phyloP scores from a whole-genome alignment of 2,797 vertebrate genomes.

The Perodicticus potto region DNA sequence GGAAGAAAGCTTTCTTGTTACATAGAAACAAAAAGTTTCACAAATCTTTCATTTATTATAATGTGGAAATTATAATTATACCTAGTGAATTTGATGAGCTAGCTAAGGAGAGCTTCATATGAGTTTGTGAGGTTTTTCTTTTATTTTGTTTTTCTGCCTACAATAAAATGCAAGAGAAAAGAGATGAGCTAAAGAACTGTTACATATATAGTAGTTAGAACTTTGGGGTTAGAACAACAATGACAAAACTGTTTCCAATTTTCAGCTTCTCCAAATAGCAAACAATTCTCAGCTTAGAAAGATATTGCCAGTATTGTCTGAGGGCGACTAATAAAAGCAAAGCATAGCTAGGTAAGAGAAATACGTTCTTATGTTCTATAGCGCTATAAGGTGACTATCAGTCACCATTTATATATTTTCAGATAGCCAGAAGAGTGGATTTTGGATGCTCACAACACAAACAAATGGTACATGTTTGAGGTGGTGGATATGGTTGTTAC shows the following conservation, averaged over 20 bases:
- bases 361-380: not conserved
- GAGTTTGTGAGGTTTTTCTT: not conserved
- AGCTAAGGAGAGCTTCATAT: not conserved
- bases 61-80: not conserved
- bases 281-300: not conserved
- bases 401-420: not conserved
- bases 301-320: not conserved
- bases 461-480: not conserved
- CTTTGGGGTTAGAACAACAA: not conserved
- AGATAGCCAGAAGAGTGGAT: not conserved
- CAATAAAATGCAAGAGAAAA: not conserved
- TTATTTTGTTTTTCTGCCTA: not conserved
- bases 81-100: not conserved
- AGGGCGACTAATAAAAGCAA: not conserved
- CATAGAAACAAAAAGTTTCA: not conserved
- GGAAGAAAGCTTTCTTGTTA: not conserved
- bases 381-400: not conserved
- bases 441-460: not conserved
- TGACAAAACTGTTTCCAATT: not conserved
- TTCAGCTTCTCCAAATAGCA: not conserved
- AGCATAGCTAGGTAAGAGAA: not conserved
- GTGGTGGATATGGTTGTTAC: not conserved
- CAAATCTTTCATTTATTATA: not conserved
- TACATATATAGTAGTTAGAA: not conserved
- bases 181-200: not conserved